Percentiles rank a stretch among this genome's conserved stretches.
These are phyloP conservation scores for Eupithecia vulgata DNA, from an alignment of 2,888 invertebrate species.

Conservation along the genomic window DNA sequence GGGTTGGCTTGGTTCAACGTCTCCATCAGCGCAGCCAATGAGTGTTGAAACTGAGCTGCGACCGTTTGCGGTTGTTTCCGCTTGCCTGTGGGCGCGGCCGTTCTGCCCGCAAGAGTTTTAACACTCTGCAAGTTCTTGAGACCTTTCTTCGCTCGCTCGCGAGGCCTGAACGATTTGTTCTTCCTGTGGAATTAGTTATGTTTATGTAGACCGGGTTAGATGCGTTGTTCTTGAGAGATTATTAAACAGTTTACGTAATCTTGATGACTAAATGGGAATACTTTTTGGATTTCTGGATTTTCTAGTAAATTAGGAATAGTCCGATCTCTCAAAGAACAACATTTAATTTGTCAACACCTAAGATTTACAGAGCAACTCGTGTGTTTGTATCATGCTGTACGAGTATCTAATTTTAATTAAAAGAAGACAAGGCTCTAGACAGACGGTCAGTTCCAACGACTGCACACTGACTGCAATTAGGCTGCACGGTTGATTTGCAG, in stretches of 20 bases:
- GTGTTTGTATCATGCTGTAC: constrained; percentile 48
- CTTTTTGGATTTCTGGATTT: neutral
- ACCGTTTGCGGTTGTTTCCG: constrained; percentile 96
- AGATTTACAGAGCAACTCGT: constrained; percentile 28
- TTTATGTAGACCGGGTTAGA: constrained; percentile 7
- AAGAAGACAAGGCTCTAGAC: neutral
- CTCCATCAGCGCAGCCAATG: constrained; percentile 95
- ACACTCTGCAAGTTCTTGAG: constrained; percentile 95
- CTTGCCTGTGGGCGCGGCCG: constrained; percentile 85
- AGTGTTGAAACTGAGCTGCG: constrained; percentile 97
- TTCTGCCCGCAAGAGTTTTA: constrained; percentile 93
- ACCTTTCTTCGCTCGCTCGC: constrained; percentile 93
- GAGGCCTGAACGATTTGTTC: constrained; percentile 95
- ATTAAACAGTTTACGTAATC: neutral
- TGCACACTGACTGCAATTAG: too few relatives aligned
- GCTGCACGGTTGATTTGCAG: too few relatives aligned
- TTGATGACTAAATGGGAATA: neutral
- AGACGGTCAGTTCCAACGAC: too few relatives aligned
- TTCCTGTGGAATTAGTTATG: constrained; percentile 85
- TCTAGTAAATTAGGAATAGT: neutral
- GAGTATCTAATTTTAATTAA: constrained; percentile 3
- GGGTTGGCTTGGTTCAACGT: constrained; percentile 92
- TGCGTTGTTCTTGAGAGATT: constrained; percentile 40
- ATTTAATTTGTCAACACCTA: constrained; percentile 48
- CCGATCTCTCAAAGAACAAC: constrained; percentile 47